Percentiles rank a stretch among this genome's conserved stretches.
Conservation (phyloP, 2,113 vertebrate genomes). For the Rhea pennata region DNA sequence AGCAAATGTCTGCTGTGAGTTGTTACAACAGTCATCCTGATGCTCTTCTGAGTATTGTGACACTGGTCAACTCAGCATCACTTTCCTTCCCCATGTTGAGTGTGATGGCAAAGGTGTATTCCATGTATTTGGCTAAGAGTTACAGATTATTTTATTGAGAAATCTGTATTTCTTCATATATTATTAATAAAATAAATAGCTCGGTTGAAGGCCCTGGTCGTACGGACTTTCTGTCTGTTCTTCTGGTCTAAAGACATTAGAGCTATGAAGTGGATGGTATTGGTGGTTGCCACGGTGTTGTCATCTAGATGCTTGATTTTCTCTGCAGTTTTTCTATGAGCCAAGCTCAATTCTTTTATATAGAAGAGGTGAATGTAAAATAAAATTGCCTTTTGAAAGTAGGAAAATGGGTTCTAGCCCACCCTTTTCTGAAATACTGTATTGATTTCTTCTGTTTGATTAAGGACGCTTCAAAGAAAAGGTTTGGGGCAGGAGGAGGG, state of each 20-base stretch:
- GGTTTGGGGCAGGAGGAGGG: too few relatives aligned
- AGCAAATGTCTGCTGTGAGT: neutral
- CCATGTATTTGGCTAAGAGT: neutral
- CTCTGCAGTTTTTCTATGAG: neutral
- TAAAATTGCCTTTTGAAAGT: neutral
- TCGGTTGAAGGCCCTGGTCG: neutral
- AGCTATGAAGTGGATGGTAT: fast-evolving
- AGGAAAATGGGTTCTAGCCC: neutral
- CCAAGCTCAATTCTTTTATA: neutral
- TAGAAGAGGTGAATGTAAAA: neutral
- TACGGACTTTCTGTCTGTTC: neutral
- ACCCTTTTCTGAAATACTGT: neutral
- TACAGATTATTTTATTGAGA: too few relatives aligned
- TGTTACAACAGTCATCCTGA: neutral
- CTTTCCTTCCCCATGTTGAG: fast-evolving
- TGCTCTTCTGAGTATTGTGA: neutral
- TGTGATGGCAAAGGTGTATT: neutral
- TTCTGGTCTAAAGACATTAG: neutral
- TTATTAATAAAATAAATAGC: neutral
- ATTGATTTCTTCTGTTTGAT: neutral
- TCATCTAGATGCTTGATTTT: neutral
- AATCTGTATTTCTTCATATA: neutral
- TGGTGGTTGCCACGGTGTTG: neutral
- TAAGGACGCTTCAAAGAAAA: neutral
- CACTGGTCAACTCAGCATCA: neutral